Percentiles rank a stretch among this genome's conserved stretches.
Conservation (phyloP, 2,113 vertebrate species). For the Pionites leucogaster region DNA sequence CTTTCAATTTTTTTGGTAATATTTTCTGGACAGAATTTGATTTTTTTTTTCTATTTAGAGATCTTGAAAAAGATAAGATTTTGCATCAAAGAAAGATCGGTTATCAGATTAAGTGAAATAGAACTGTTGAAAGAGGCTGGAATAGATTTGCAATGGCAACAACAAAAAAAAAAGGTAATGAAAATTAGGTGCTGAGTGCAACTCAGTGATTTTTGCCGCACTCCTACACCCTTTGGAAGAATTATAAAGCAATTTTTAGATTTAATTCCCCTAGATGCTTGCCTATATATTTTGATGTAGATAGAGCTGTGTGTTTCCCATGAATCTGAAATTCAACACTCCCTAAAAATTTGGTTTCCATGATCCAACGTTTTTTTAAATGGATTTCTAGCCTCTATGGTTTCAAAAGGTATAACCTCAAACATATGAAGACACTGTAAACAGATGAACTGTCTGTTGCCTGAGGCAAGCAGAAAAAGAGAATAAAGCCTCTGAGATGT, state of each 20-base stretch:
- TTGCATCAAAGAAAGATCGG: not conserved
- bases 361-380: not conserved
- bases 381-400: not conserved
- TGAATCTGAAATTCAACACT: not conserved
- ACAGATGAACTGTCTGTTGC: not conserved
- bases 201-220: not conserved
- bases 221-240: not conserved
- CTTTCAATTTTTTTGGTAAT: not conserved
- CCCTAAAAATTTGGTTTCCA: not conserved
- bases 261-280: not conserved
- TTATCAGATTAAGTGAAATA: not conserved
- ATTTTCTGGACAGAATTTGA: not conserved
- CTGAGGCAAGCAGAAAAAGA: not conserved
- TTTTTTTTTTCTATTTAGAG: not conserved
- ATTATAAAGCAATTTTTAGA: not conserved
- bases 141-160: not conserved
- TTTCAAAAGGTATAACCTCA: not conserved
- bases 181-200: not conserved
- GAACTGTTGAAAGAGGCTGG: not conserved
- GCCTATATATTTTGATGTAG: not conserved
- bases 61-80: not conserved
- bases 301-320: not conserved
- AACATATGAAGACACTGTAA: not conserved
- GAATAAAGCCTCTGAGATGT: not conserved
- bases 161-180: not conserved